Percentiles rank a stretch among this genome's conserved stretches.
phyloP scores from a whole-genome alignment of 1,140 invertebrate species.

The Meteorus sp. region DNA sequence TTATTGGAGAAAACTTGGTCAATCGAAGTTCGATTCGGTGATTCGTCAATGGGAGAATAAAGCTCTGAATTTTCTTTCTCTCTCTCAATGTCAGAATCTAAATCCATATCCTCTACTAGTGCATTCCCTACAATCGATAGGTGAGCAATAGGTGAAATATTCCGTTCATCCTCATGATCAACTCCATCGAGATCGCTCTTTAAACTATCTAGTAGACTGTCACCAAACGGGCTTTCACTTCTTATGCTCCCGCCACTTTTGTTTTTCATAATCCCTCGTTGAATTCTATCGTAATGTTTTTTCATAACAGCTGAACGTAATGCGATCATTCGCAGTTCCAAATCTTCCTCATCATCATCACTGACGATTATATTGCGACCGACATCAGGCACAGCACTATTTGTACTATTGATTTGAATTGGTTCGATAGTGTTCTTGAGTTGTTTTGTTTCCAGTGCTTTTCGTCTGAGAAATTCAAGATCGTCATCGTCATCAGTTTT shows the following conservation, averaged over 20 bases:
- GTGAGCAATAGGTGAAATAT: not conserved
- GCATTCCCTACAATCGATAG: conserved; percentile 19
- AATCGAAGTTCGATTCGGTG: conserved; percentile 32
- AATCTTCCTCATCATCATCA: conserved; percentile 46
- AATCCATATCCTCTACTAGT: conserved; percentile 50
- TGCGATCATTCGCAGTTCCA: conserved; percentile 48
- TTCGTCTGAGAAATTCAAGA: conserved; percentile 41
- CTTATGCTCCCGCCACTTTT: conserved; percentile 6
- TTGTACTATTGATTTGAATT: conserved; percentile 2
- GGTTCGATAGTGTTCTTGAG: conserved; percentile 23
- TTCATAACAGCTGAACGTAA: conserved; percentile 50
- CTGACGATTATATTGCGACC: conserved; percentile 28
- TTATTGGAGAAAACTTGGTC: no score
- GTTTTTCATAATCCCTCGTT: conserved; percentile 25
- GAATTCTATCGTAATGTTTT: conserved; percentile 43
- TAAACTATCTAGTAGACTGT: conserved; percentile 42
- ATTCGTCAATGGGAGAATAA: conserved; percentile 50
- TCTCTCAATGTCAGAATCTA: conserved; percentile 51
- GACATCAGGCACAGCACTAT: not conserved
- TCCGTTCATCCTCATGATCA: conserved; percentile 29
- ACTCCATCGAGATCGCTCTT: conserved; percentile 32
- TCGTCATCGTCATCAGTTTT: conserved; percentile 22
- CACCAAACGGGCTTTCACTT: conserved; percentile 44
- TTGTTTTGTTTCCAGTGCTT: conserved; percentile 50
- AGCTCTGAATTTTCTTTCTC: conserved; percentile 44